Evolutionary conservation across 2,113 vertebrate genomes (phyloP), one percentile per base, ranked within the genome.

Genomic region (Varanus komodoensis): DNA sequence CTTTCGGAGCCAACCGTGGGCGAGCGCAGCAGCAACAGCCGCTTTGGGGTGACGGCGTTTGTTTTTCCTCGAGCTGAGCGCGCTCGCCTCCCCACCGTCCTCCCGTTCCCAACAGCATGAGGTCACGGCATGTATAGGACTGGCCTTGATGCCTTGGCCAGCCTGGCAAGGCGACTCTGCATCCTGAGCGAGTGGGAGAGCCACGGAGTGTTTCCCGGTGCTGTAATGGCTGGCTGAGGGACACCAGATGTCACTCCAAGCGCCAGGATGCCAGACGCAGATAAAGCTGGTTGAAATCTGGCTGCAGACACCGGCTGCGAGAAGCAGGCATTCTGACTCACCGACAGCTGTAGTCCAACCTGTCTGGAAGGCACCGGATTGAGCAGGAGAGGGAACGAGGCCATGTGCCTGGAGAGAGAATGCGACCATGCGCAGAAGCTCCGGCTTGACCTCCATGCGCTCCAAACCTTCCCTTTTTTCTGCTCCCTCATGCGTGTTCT

Each of bases 1-100:
- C 57, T 87, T 89, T 71, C 38, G 64, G 11, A 57, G 50, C 69
- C 71, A 61, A 90, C 52, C 50, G 88, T 84, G 3, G 64, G 69
- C 3, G n/a, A 48, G 25, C 48, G 0, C 29, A 9, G 17, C 0
- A 32, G 61, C 23, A 68, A 34, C 15, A 12, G 50, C 44, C 32
- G 1, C 2, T 27, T 69, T 48, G 38, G 14, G 17, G 83, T 68
- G 29, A 71, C 15, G 11, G 27, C 68, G n/a, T n/a, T 71, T 50
- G 83, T 50, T 52, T 85, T n/a, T 6, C 67, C 17, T 52, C 50
- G 32, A 5, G 44, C 27, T 32, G 19, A 32, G 27, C 23, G 29
- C 6, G 14, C 50, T 54, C 50, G 4, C 9, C 44, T n/a, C 17
- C 32, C 3, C 4, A 0, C 52, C 7, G 7, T 48, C 29, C 34